phyloP scores from a whole-genome alignment of 2,113 vertebrate species.

The Columba livia region DNA sequence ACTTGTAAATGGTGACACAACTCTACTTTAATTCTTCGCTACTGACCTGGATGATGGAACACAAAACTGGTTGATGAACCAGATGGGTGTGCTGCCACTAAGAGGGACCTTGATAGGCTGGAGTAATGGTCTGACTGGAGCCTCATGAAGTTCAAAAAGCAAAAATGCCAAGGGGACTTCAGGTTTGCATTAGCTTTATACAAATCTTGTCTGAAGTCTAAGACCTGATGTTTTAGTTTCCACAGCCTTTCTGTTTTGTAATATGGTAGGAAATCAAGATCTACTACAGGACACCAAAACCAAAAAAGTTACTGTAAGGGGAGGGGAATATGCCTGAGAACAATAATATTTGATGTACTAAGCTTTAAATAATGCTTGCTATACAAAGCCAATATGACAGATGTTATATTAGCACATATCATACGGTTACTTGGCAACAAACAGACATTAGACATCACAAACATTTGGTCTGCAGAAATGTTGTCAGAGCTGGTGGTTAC shows the following conservation, averaged over 20 bases:
- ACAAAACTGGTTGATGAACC: background rate
- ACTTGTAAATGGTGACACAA: too few relatives aligned
- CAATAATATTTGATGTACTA: background rate
- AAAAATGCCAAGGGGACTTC: background rate
- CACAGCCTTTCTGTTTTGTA: background rate
- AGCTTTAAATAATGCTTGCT: slow-evolving; percentile 57
- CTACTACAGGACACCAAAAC: background rate
- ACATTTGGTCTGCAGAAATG: slow-evolving; percentile 54
- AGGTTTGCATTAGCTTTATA: background rate
- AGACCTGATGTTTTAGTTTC: background rate
- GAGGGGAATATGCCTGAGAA: background rate
- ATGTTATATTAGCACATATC: slow-evolving; percentile 53
- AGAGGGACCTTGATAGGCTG: background rate
- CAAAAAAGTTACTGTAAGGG: background rate
- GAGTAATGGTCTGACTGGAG: background rate
- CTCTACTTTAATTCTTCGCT: background rate
- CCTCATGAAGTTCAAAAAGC: background rate
- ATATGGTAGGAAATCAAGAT: background rate
- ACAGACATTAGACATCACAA: slow-evolving; percentile 37
- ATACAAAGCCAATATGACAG: slow-evolving; percentile 34
- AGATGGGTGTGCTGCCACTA: background rate
- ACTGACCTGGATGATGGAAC: background rate
- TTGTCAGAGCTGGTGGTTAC: background rate
- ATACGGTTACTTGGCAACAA: slow-evolving; percentile 63
- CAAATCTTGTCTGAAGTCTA: background rate